These are phyloP conservation scores for Colinus virginianus DNA, from an alignment of 2,113 vertebrate species.

Conservation along the genomic window DNA sequence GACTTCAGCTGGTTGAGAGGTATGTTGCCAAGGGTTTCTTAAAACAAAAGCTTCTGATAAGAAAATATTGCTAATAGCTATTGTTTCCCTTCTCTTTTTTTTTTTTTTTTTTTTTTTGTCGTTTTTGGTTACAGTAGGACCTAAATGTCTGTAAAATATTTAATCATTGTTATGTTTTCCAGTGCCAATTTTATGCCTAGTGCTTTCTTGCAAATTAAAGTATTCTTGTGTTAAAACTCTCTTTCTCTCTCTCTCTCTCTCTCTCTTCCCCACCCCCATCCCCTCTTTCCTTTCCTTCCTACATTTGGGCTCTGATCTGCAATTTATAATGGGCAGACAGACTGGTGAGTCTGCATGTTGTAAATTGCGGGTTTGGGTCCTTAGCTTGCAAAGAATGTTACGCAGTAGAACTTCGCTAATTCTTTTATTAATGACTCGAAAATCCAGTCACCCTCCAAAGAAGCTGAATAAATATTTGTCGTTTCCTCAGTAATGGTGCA, in stretches of 20 bases:
- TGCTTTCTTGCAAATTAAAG: slow-evolving; percentile 50
- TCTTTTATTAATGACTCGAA: slow-evolving; percentile 29
- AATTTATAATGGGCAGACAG: slow-evolving; percentile 73
- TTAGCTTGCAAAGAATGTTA: slow-evolving; percentile 67
- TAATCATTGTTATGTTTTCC: slow-evolving; percentile 35
- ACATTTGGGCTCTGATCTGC: slow-evolving; percentile 68
- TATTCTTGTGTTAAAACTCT: slow-evolving; percentile 62
- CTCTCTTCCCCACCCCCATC: accelerated
- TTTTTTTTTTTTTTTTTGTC: neutral
- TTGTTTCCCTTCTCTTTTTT: neutral
- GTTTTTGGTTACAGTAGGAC: neutral
- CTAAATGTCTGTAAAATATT: slow-evolving; percentile 44
- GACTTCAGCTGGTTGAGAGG: slow-evolving; percentile 64
- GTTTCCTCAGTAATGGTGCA: neutral
- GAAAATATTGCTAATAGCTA: slow-evolving; percentile 29
- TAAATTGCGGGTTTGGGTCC: slow-evolving; percentile 71
- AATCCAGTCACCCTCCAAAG: slow-evolving; percentile 32
- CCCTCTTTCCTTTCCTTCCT: slow-evolving; percentile 4
- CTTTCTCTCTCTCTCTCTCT: slow-evolving; percentile 24
- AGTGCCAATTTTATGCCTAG: slow-evolving; percentile 28
- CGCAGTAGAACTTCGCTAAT: slow-evolving; percentile 68
- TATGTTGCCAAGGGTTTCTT: slow-evolving; percentile 56
- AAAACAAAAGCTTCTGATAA: slow-evolving; percentile 34
- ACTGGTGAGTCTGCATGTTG: slow-evolving; percentile 73
- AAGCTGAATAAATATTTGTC: neutral